phyloP scores from a whole-genome alignment of 2,113 vertebrate species.

The Epinephelus moara region DNA sequence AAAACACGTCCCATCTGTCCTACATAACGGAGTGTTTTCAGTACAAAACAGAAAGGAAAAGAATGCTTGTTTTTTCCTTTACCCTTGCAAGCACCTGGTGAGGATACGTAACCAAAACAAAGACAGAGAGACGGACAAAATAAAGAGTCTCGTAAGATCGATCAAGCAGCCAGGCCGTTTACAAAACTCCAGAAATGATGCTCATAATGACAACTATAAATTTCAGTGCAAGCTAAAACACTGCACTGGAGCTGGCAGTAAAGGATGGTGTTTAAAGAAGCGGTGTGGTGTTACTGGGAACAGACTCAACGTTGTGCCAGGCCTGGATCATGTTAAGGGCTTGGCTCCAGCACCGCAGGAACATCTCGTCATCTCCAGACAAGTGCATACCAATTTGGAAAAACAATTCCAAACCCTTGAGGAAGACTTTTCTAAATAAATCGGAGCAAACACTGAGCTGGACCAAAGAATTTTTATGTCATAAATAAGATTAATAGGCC shows the following conservation, averaged over 20 bases:
- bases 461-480: background rate
- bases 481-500: background rate
- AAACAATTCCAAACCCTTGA: slow-evolving; percentile 27
- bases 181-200: slow-evolving; percentile 14
- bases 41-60: slow-evolving; percentile 18
- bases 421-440: background rate
- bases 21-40: slow-evolving; percentile 20
- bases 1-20: slow-evolving; percentile 27
- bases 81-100: background rate
- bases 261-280: slow-evolving; percentile 21
- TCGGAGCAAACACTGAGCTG: background rate
- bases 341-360: slow-evolving; percentile 29
- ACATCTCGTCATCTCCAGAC: slow-evolving; percentile 30
- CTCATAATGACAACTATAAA: slow-evolving; percentile 12
- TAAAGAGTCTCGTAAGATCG: background rate
- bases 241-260: slow-evolving; percentile 18
- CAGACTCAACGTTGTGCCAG: slow-evolving; percentile 23
- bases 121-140: slow-evolving; percentile 38
- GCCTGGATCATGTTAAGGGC: slow-evolving; percentile 57
- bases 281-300: slow-evolving; percentile 25
- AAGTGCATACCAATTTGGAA: slow-evolving; percentile 18
- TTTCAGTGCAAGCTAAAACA: slow-evolving; percentile 7
- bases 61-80: slow-evolving; percentile 3
- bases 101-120: slow-evolving; percentile 46
- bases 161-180: slow-evolving; percentile 10